These are phyloP conservation scores for Poeciliopsis gracilis DNA, from an alignment of 2,797 vertebrate species.

Conservation along the genomic window DNA sequence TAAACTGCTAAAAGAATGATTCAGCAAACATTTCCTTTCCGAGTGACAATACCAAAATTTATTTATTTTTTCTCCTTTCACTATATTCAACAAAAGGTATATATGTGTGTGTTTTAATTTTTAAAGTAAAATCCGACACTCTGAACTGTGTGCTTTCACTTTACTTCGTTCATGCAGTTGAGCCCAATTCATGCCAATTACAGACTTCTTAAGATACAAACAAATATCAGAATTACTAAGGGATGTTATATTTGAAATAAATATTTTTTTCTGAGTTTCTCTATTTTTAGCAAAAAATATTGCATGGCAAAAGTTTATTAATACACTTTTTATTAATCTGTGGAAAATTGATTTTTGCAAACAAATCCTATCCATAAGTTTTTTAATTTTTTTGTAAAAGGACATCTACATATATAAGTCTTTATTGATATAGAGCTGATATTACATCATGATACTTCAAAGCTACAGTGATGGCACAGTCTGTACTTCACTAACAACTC, in stretches of 20 bases:
- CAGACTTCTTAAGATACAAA: not conserved
- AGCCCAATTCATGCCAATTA: not conserved
- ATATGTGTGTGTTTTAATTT: too few relatives aligned
- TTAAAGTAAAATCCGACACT: not conserved
- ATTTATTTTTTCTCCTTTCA: not conserved
- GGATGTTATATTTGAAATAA: too few relatives aligned
- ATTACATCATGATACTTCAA: not conserved
- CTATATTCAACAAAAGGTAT: not conserved
- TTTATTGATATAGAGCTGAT: not conserved
- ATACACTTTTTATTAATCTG: too few relatives aligned
- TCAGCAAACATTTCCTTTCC: not conserved
- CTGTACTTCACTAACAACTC: not conserved
- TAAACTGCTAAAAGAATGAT: not conserved
- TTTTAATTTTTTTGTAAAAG: too few relatives aligned
- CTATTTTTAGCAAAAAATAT: too few relatives aligned
- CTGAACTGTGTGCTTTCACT: not conserved
- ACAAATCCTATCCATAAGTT: too few relatives aligned
- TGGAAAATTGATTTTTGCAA: too few relatives aligned
- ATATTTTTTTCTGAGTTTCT: too few relatives aligned
- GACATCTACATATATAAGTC: too few relatives aligned
- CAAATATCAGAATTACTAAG: too few relatives aligned
- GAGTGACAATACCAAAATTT: not conserved
- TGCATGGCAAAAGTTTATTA: too few relatives aligned
- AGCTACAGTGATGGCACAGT: not conserved
- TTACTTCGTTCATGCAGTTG: not conserved